phyloP scores from a whole-genome alignment of 2,888 invertebrate species.

The Empis livida region DNA sequence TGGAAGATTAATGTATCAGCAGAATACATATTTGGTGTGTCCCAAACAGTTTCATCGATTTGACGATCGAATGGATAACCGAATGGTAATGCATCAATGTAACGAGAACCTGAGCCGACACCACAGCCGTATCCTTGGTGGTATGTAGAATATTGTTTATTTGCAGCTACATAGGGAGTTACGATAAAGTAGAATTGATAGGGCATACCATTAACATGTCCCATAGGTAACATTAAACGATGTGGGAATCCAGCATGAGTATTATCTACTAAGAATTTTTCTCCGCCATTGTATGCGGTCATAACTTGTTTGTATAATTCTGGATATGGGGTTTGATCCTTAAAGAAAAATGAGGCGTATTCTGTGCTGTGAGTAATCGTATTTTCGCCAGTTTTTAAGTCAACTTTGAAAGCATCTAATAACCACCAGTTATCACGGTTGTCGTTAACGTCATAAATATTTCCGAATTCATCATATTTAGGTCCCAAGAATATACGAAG shows the following conservation, averaged over 20 bases:
- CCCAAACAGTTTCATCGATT: conserved; percentile 45
- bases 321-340: conserved; percentile 50
- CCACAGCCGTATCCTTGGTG: conserved; percentile 40
- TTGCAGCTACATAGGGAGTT: conserved; percentile 40
- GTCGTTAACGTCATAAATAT: conserved; percentile 42
- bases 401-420: conserved; percentile 47
- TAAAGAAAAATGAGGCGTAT: conserved; percentile 48
- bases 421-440: conserved; percentile 52
- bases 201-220: conserved; percentile 50
- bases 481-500: conserved; percentile 58
- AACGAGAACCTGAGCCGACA: conserved; percentile 41
- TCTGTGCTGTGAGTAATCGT: conserved; percentile 51
- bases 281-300: conserved; percentile 35
- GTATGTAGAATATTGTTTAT: conserved; percentile 37
- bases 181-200: conserved; percentile 51
- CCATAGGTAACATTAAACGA: conserved; percentile 57
- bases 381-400: conserved; percentile 50
- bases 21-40: conserved; percentile 53
- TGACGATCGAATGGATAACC: conserved; percentile 64
- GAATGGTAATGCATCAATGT: conserved; percentile 48
- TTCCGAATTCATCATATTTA: conserved; percentile 46
- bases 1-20: conserved; percentile 53
- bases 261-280: conserved; percentile 40
- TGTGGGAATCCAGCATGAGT: conserved; percentile 55
- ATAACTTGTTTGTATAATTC: conserved; percentile 47